Evolutionary conservation across 2,888 invertebrate genomes (phyloP), one percentile per base, ranked within the genome.

Genomic region (Thyatira batis): DNA sequence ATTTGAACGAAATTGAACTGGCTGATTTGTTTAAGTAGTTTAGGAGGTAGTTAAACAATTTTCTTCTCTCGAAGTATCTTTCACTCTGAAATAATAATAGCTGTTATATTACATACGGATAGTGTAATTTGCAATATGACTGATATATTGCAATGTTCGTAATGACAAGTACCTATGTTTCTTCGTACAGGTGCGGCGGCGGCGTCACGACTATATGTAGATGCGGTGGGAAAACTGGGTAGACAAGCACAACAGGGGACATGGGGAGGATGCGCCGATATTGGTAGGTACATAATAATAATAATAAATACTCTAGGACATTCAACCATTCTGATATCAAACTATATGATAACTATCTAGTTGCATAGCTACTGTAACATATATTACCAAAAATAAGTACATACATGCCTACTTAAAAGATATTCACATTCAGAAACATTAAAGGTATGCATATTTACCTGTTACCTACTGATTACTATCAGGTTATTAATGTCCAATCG

Each of bases 201-300:
- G 61, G 97, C 97, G 39, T 97, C 97, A 28, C 94, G 97, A 52
- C 87, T 97, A 70, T 97, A 97, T 89, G 96, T 97, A 78, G 97
- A 97, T 78, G 96, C 97, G 62, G 95, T 97, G 81, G 95, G 96
- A 68, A 97, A 97, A 88, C 93, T 97, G 81, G 97, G 97, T 60
- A 93, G 96, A 67, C 97, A 97, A 84, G 97, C 97, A 53, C 97
- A 97, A 86, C 97, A 97, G 87, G 97, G 97, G 68, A 96, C 96
- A 44, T 96, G 96, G 95, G 96, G 96, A 67, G 97, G 97, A 83
- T 97, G 97, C 67, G 95, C 96, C 65, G 97, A 97, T 93, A 97
- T 97, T 73, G 97, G 97, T 97, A 93, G 94, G 94, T 89, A 62
- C 50, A 49, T 21, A 50, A 53, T 49, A 46, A n/a, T n/a, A n/a